Conservation (phyloP, 2,888 invertebrate genomes). For the Andrena camellia region DNA sequence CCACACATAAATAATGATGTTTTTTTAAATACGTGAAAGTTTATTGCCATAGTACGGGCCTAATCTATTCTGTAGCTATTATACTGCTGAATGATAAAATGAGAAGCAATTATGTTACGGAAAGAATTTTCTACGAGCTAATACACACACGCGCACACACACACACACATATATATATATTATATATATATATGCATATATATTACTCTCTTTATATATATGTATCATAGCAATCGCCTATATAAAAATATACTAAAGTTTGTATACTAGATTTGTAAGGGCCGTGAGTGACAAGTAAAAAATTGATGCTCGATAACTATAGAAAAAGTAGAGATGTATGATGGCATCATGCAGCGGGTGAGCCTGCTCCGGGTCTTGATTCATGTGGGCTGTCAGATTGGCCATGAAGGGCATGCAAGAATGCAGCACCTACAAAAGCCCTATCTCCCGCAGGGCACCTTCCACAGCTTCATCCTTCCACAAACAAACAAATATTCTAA, state of each 20-base stretch:
- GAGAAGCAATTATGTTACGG: constrained; percentile 21
- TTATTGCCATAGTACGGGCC: constrained; percentile 65
- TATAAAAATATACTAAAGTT: constrained; percentile 50
- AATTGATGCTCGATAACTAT: constrained; percentile 59
- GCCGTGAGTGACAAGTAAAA: constrained; percentile 52
- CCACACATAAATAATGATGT: constrained; percentile 14
- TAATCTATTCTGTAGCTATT: constrained; percentile 31
- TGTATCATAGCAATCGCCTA: constrained; percentile 39
- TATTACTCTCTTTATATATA: constrained; percentile 32
- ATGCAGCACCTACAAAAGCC: constrained; percentile 90
- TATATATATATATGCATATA: constrained; percentile 27
- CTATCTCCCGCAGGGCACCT: constrained; percentile 97
- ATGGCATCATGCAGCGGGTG: constrained; percentile 77
- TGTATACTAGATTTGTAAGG: constrained; percentile 42
- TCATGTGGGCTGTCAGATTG: constrained; percentile 74
- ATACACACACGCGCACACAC: too few relatives aligned
- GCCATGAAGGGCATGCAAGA: constrained; percentile 76
- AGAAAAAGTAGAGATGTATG: constrained; percentile 72
- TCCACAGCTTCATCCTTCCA: constrained; percentile 97
- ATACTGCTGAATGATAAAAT: constrained; percentile 21
- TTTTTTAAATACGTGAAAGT: constrained; percentile 34
- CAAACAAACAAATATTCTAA: constrained; percentile 83
- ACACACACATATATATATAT: too few relatives aligned
- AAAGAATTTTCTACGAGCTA: constrained; percentile 22
- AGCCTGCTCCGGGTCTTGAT: constrained; percentile 75